These are phyloP conservation scores for Lamproptera curius DNA, from an alignment of 2,888 invertebrate genomes.

Conservation along the genomic window DNA sequence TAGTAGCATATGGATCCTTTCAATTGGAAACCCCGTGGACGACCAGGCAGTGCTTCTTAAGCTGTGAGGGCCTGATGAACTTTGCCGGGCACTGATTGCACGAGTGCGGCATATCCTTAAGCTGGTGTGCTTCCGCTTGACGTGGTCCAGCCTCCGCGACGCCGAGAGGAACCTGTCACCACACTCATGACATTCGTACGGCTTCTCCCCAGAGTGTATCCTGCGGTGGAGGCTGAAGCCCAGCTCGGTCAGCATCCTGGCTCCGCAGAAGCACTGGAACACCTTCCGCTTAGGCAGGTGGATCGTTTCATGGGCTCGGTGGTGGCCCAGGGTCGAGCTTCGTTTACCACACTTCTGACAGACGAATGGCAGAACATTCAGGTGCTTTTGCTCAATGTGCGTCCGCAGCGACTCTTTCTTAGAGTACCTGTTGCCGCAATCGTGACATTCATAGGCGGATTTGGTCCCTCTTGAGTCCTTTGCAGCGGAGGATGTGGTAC, in stretches of 20 bases:
- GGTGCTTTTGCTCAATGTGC: conserved; percentile 62
- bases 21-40: conserved; percentile 33
- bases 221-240: conserved; percentile 55
- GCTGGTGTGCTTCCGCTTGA: conserved; percentile 53
- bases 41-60: conserved; percentile 53
- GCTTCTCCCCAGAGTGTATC: conserved; percentile 57
- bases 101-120: conserved; percentile 46
- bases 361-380: conserved; percentile 51
- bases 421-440: conserved; percentile 52
- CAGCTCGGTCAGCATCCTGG: conserved; percentile 47
- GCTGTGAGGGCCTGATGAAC: conserved; percentile 58
- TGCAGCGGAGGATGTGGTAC: conserved; percentile 47
- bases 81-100: conserved; percentile 54
- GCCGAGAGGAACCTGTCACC: conserved; percentile 59
- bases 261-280: conserved; percentile 53
- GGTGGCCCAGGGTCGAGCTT: conserved; percentile 52
- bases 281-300: conserved; percentile 46
- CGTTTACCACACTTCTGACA: conserved; percentile 59
- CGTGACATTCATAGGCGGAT: conserved; percentile 43
- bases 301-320: conserved; percentile 47
- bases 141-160: conserved; percentile 57
- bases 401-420: conserved; percentile 56
- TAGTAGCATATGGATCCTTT: too few relatives aligned
- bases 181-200: conserved; percentile 53
- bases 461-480: conserved; percentile 16